Base-by-base conservation (phyloP, 2,797 vertebrate genomes). In the Betta splendens region DNA sequence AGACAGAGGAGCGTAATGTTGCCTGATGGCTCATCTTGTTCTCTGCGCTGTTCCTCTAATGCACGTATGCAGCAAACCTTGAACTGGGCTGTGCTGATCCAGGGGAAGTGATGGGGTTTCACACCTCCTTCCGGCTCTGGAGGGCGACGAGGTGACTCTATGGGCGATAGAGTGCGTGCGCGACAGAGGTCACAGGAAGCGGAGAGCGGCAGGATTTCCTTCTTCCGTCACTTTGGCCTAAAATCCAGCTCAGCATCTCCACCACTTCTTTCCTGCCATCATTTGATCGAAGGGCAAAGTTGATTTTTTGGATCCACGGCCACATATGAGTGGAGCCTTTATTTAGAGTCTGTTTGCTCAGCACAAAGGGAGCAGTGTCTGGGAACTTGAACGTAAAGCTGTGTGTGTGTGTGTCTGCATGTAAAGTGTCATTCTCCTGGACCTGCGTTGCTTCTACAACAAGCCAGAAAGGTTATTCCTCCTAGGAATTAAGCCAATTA, bases 171-270 rank as follows among this genome's bases (percentile, higher is more conserved):
- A 50, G 17, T 54, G 33, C 54, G 38, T 39, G 31, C 54, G 64
- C 29, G 71, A 63, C 72, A 82, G 51, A 76, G 85, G 80, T 82
- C 83, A 84, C 57, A 81, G 88, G 87, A 91, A 79, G 63, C 65
- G 53, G 52, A 69, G 59, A 39, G 63, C 39, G 40, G 56, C 86
- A 88, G 89, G 86, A 87, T 86, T 86, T 91, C 89, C 89, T 85
- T 52, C 61, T 57, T 60, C 51, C 64, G 47, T 61, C 40, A 49
- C 64, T 45, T 66, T 18, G 25, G 45, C 63, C 75, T 55, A 58
- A 80, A 67, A 53, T 55, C 69, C 64, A 79, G 50, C 63, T 63
- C 76, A 32, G 40, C 31, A 50, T 55, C 61, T 59, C 13, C 0
- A 36, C 45, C 66, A 57, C 47, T 33, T 73, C 49, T 77, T 80